A percentile compares a stretch with the other conserved stretches of the same genome.
These are phyloP conservation scores for Etheostoma spectabile DNA, from an alignment of 2,113 vertebrate genomes.

Conservation along the genomic window DNA sequence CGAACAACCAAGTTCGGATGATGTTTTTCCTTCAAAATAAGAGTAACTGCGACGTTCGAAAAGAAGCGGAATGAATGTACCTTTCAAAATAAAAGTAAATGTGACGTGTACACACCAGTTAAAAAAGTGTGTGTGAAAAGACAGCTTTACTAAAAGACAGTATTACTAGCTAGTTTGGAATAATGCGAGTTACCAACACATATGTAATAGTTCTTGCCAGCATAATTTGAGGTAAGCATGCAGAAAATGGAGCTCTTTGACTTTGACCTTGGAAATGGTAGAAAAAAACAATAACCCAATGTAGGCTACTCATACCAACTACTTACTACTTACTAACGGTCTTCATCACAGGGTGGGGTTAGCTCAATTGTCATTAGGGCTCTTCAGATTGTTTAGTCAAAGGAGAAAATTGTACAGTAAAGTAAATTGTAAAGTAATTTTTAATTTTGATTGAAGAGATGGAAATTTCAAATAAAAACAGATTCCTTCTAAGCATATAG, in stretches of 20 bases:
- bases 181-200: background rate
- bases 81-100: slow-evolving; percentile 39
- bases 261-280: background rate
- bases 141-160: too few species aligned
- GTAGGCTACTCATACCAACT: too few species aligned
- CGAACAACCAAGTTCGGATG: background rate
- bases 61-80: background rate
- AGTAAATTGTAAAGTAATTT: too few species aligned
- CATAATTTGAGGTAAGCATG: background rate
- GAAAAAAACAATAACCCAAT: background rate
- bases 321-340: too few species aligned
- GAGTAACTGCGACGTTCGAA: too few species aligned
- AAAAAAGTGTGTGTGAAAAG: background rate
- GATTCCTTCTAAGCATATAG: background rate
- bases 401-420: background rate
- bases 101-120: background rate
- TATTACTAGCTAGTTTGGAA: background rate
- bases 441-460: background rate
- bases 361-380: background rate
- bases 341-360: background rate
- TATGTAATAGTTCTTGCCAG: background rate
- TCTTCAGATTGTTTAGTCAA: background rate
- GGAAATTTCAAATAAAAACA: background rate
- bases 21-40: slow-evolving; percentile 31
- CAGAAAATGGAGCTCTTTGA: background rate